Conservation (phyloP, 2,113 vertebrate genomes). For the Semnopithecus entellus region DNA sequence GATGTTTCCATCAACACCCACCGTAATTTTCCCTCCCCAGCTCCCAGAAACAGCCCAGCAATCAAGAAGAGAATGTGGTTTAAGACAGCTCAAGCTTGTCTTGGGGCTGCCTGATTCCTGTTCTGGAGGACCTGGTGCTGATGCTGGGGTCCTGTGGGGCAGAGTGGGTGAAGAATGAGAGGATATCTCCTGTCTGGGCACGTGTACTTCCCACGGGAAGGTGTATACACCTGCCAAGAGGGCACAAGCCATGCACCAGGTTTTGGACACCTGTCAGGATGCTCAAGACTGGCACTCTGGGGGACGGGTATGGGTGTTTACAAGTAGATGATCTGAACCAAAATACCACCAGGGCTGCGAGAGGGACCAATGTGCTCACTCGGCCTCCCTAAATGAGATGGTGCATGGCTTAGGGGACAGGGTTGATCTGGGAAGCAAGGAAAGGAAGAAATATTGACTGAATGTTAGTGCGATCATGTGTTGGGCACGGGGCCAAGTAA, state of each 20-base stretch:
- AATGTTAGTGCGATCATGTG: not conserved
- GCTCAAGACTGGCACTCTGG: not conserved
- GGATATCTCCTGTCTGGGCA: not conserved
- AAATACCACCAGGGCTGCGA: not conserved
- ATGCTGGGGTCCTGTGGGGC: not conserved
- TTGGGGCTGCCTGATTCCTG: not conserved
- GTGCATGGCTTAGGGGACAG: not conserved
- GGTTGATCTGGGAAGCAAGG: not conserved
- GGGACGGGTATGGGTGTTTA: no score
- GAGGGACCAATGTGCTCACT: rapidly evolving
- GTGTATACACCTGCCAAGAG: no score
- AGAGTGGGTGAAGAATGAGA: not conserved
- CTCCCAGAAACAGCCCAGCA: not conserved
- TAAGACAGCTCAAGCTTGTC: not conserved
- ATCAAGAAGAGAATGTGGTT: not conserved
- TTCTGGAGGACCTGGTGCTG: not conserved
- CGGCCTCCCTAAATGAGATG: not conserved
- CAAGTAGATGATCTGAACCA: not conserved
- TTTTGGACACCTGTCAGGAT: not conserved
- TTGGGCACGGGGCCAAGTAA: not conserved
- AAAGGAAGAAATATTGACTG: not conserved
- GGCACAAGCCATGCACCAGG: not conserved
- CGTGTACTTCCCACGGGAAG: not conserved
- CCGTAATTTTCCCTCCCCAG: not conserved
- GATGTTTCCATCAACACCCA: not conserved